These are phyloP conservation scores for Papilio demoleus DNA, from an alignment of 2,888 invertebrate genomes.

Conservation along the genomic window DNA sequence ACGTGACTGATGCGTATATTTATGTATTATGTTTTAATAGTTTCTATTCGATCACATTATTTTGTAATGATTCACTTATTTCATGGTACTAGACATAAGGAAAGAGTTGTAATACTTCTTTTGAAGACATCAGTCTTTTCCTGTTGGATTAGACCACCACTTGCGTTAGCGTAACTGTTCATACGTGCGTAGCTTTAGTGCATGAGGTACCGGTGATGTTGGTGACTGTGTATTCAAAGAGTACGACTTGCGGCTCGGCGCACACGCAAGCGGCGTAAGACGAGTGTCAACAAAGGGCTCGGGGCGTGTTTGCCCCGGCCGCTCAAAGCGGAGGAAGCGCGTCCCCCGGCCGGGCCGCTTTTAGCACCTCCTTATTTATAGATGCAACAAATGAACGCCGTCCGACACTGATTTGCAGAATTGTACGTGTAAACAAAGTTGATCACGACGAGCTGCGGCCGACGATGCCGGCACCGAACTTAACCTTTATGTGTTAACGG, in stretches of 20 bases:
- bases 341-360: constrained; percentile 79
- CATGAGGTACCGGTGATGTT: neutral
- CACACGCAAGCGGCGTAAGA: constrained; percentile 69
- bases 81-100: neutral
- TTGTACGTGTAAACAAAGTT: constrained; percentile 71
- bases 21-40: constrained; percentile 44
- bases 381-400: constrained; percentile 71
- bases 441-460: constrained; percentile 50
- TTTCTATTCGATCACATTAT: constrained; percentile 29
- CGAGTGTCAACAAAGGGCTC: constrained; percentile 79
- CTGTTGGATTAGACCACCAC: neutral
- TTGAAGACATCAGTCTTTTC: constrained; percentile 5
- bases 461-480: constrained; percentile 15
- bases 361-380: constrained; percentile 83
- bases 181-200: constrained; percentile 5
- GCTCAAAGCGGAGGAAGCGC: constrained; percentile 80
- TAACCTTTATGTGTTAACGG: neutral
- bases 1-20: constrained; percentile 42
- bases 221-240: constrained; percentile 34
- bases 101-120: neutral
- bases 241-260: constrained; percentile 44
- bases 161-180: constrained; percentile 20
- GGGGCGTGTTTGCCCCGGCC: constrained; percentile 76
- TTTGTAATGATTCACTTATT: constrained; percentile 7
- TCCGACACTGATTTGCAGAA: constrained; percentile 76